Conservation (phyloP, 2,888 invertebrate genomes). For the Brachypalpus laphriformis region DNA sequence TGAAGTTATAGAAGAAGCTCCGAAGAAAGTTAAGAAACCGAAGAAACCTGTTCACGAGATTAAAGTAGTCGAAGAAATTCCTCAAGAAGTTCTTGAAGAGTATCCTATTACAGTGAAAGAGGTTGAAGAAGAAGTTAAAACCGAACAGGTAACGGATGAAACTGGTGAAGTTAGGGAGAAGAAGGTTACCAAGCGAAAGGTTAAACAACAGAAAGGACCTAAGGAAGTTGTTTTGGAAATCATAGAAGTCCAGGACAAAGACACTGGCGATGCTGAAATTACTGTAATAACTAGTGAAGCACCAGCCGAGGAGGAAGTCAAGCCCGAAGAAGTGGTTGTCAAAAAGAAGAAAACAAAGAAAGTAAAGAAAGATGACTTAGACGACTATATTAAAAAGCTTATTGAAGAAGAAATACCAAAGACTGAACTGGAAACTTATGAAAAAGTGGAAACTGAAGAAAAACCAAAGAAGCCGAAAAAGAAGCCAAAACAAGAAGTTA, state of each 20-base stretch:
- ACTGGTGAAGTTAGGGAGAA: slow-evolving; percentile 80
- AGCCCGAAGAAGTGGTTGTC: slow-evolving; percentile 62
- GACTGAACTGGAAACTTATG: slow-evolving; percentile 80
- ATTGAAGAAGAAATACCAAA: slow-evolving; percentile 79
- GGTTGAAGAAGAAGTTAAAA: slow-evolving; percentile 79
- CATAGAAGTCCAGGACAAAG: slow-evolving; percentile 82
- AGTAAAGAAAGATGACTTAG: slow-evolving; percentile 77
- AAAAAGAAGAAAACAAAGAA: slow-evolving; percentile 78
- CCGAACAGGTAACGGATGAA: slow-evolving; percentile 77
- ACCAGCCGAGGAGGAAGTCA: slow-evolving; percentile 53
- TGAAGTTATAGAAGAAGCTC: slow-evolving; percentile 56
- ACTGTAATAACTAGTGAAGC: slow-evolving; percentile 77
- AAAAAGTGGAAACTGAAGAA: slow-evolving; percentile 78
- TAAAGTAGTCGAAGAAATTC: slow-evolving; percentile 75
- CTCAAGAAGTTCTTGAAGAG: slow-evolving; percentile 68
- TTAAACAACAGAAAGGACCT: slow-evolving; percentile 81
- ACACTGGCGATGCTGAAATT: slow-evolving; percentile 81
- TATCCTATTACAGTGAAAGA: slow-evolving; percentile 75
- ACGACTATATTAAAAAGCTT: slow-evolving; percentile 78
- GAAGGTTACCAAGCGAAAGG: slow-evolving; percentile 79
- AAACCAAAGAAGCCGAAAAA: slow-evolving; percentile 75
- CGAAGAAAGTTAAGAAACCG: slow-evolving; percentile 67
- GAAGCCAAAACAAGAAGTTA: slow-evolving; percentile 75
- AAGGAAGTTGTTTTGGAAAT: slow-evolving; percentile 82
- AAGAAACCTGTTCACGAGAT: slow-evolving; percentile 54